phyloP scores from a whole-genome alignment of 2,113 vertebrate species.

The Percopsis transmontana region DNA sequence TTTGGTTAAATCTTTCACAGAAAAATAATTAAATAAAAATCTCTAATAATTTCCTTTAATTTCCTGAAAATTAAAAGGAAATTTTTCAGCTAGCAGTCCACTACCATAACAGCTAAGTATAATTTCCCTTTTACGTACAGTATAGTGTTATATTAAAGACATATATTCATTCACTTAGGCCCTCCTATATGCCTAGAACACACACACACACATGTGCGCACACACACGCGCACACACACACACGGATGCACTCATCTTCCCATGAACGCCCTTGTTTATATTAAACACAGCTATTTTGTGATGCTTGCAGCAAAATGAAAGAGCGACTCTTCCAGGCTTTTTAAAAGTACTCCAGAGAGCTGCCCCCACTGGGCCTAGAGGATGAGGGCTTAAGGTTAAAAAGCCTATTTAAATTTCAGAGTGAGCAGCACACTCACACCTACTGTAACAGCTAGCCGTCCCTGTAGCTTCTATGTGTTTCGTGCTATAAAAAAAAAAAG shows the following conservation, averaged over 20 bases:
- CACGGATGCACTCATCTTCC: conserved; percentile 24
- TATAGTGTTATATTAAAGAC: too few relatives aligned
- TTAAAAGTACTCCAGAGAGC: conserved; percentile 76
- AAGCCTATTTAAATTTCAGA: conserved; percentile 80
- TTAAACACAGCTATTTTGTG: conserved; percentile 55
- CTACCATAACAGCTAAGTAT: too few relatives aligned
- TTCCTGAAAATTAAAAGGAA: too few relatives aligned
- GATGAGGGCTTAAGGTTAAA: conserved; percentile 77
- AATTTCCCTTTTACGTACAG: too few relatives aligned
- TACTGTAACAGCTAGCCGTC: conserved; percentile 64
- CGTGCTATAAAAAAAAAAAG: conserved; percentile 52
- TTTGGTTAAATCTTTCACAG: conserved; percentile 20
- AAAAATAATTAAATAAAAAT: background rate
- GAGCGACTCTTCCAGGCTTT: conserved; percentile 72
- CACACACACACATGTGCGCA: conserved; percentile 1
- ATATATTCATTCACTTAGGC: background rate
- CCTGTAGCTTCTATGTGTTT: conserved; percentile 64
- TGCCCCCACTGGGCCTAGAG: conserved; percentile 67
- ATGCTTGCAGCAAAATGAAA: conserved; percentile 73
- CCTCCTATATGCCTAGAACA: background rate
- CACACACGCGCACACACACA: conserved; percentile 10
- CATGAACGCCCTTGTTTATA: conserved; percentile 46
- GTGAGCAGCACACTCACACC: conserved; percentile 65
- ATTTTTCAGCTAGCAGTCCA: too few relatives aligned
- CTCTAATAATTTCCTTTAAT: background rate